phyloP scores from a whole-genome alignment of 2,797 vertebrate genomes.

The Ctenochaetus hawaiiensis region DNA sequence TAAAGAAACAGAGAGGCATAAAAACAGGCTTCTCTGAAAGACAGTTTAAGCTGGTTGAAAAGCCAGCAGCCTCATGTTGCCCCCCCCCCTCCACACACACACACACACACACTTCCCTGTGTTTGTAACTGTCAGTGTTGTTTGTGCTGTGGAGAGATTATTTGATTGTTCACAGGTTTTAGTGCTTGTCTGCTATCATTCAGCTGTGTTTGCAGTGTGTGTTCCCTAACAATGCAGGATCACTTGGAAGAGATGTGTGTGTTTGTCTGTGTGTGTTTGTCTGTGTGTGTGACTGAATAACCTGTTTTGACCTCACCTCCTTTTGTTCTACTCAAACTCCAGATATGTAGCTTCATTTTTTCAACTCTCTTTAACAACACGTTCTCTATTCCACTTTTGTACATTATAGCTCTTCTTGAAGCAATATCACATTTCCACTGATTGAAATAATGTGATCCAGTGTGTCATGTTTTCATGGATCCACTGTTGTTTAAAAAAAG shows the following conservation, averaged over 20 bases:
- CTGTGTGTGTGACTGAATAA: constrained; percentile 36
- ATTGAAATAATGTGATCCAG: constrained; percentile 43
- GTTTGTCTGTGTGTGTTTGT: constrained; percentile 15
- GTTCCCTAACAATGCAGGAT: constrained; percentile 33
- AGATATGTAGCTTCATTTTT: constrained; percentile 12
- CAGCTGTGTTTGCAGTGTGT: constrained; percentile 48
- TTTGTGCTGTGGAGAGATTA: constrained; percentile 52
- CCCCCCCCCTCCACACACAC: too few species aligned
- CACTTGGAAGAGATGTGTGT: constrained; percentile 26
- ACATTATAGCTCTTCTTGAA: constrained; percentile 40
- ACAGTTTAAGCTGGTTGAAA: constrained; percentile 23
- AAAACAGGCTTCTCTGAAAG: constrained; percentile 35
- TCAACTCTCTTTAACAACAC: constrained; percentile 28
- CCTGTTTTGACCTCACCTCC: constrained; percentile 20
- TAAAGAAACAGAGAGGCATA: not conserved
- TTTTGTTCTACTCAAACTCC: constrained; percentile 21
- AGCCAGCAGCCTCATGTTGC: constrained; percentile 16
- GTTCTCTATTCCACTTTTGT: constrained; percentile 30
- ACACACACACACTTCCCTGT: too few species aligned
- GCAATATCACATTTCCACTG: constrained; percentile 33
- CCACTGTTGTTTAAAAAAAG: constrained; percentile 23
- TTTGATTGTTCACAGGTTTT: constrained; percentile 67
- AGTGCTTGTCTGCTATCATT: constrained; percentile 55
- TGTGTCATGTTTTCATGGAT: constrained; percentile 26
- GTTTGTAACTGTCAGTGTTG: constrained; percentile 49